A percentile compares a stretch with the other conserved stretches of the same genome.
Conservation (phyloP, 2,888 invertebrate species). For the Muschampia plurimacula region DNA sequence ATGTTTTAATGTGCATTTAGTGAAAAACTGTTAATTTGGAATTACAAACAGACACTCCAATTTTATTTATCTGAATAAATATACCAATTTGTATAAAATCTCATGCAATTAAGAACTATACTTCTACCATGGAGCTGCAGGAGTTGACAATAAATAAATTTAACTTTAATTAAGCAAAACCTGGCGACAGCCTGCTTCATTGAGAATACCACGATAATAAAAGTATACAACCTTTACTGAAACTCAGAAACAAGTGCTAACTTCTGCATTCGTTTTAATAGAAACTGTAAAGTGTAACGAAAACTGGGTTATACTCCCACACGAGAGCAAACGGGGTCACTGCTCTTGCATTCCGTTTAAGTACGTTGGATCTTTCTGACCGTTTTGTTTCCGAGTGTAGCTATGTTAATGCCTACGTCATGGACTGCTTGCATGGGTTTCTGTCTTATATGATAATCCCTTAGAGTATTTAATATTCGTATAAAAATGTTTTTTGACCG, state of each 20-base stretch:
- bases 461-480: too few relatives aligned
- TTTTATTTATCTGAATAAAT: too few relatives aligned
- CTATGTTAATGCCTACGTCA: neutral
- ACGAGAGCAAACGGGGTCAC: conserved; percentile 23
- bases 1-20: too few relatives aligned
- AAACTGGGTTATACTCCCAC: conserved; percentile 32
- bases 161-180: conserved; percentile 5
- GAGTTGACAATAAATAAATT: neutral
- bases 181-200: neutral
- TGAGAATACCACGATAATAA: neutral
- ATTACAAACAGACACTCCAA: too few relatives aligned
- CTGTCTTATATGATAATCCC: too few relatives aligned
- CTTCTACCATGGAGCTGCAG: too few relatives aligned
- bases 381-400: neutral
- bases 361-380: conserved; percentile 9
- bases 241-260: conserved; percentile 27
- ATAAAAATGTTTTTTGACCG: too few relatives aligned
- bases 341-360: conserved; percentile 19
- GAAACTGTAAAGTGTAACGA: conserved; percentile 31
- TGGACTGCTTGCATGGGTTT: too few relatives aligned
- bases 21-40: too few relatives aligned
- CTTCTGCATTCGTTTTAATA: conserved; percentile 31
- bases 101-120: neutral
- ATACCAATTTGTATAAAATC: too few relatives aligned
- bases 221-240: conserved; percentile 7